Evolutionary conservation across 2,797 vertebrate species (phyloP), one percentile per base, ranked within the genome.

Genomic region (Gallirallus australis): DNA sequence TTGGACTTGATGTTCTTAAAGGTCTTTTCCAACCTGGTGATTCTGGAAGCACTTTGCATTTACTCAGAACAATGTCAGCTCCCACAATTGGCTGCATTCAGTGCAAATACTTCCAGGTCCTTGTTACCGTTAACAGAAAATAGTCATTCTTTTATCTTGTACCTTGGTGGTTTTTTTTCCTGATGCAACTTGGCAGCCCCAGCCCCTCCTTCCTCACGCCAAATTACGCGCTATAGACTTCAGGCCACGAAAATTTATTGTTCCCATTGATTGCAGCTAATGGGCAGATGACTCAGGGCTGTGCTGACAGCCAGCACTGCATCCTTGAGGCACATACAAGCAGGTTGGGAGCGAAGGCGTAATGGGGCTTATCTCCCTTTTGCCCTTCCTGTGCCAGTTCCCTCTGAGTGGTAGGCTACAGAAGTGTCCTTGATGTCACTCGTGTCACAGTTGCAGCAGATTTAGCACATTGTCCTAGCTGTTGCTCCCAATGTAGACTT

Each of bases 231-330:
- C 68, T 89, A 3, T 31, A 54, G 88, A 89, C 82, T 53, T 92
- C 68, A 86, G 78, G 19, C 75, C 72, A 12, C 65, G 82, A 60
- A 94, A 81, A 77, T 64, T 61, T 95, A 81, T 90, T 89, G 93
- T 88, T 94, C 33, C 35, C 48, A 52, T 70, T 86, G 76, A 94
- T 94, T 86, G 28, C 33, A 78, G 81, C 77, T 89, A 70, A 90
- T 94, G 82, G 90, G 93, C 91, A 93, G 84, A 87, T 94, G 95
- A 91, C 54, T 96, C 83, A 81, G 0, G 69, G 59, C 85, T 68
- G 40, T 73, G 70, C 83, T 70, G 82, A 57, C 68, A 89, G 83
- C 71, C 80, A 76, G 47, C 68, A 8, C 28, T 31, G 37, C 86
- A 37, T 65, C 75, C 83, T 82, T 21, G 71, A 93, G 87, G 89